phyloP scores from a whole-genome alignment of 64 coral and sea anemone genomes.

The Pocillopora damicornis region DNA sequence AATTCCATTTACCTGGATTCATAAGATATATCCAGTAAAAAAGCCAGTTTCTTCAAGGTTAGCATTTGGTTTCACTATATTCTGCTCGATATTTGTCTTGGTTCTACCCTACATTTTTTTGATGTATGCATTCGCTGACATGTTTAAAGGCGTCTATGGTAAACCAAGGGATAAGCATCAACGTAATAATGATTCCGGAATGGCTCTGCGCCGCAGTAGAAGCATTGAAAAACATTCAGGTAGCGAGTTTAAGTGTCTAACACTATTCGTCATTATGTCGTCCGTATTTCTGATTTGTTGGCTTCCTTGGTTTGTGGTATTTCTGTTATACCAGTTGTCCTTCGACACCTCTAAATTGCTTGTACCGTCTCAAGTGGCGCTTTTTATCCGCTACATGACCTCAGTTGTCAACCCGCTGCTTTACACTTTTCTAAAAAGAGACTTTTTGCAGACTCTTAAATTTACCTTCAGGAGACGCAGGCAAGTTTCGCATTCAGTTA shows the following conservation, averaged over 20 bases:
- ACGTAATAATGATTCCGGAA: background rate
- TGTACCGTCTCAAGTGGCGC: background rate
- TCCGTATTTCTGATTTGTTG: conserved; percentile 14
- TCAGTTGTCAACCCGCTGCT: conserved; percentile 56
- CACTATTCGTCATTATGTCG: conserved; percentile 19
- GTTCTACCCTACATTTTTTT: conserved; percentile 15
- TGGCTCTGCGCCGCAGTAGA: background rate
- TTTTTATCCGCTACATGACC: conserved; percentile 15
- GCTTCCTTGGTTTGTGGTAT: conserved; percentile 12
- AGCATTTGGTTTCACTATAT: conserved; percentile 7
- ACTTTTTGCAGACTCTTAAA: conserved; percentile 34
- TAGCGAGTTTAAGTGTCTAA: background rate
- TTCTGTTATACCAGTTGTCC: conserved; percentile 7
- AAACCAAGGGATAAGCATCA: background rate
- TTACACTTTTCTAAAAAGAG: conserved; percentile 59
- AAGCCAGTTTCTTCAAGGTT: background rate
- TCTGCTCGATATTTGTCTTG: conserved; percentile 10
- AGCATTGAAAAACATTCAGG: background rate
- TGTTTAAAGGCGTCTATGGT: conserved; percentile 17
- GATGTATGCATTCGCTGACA: background rate
- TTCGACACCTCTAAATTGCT: background rate
- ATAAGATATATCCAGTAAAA: background rate
- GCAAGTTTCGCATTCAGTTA: background rate
- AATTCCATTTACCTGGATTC: conserved; percentile 9
- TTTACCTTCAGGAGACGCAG: background rate